Evolutionary conservation across 1,140 invertebrate species (phyloP), one percentile per base, ranked within the genome.

Genomic region (Laupala kohalensis): DNA sequence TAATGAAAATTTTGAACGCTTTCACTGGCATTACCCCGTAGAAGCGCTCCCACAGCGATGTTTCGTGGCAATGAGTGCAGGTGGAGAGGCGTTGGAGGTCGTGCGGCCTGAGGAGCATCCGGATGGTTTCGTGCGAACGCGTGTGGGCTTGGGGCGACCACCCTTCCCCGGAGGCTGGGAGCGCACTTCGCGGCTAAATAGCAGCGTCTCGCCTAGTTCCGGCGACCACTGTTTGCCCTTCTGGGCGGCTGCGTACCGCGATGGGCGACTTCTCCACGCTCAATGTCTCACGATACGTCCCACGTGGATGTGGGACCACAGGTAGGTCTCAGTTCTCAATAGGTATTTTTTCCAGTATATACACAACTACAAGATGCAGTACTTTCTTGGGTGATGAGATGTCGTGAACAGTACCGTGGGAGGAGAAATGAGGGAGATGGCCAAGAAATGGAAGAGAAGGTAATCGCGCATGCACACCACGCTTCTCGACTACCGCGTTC

Each of bases 261-360:
- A 84, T 28, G 80, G 82, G 25, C 74, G 75, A 6, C 76, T 85
- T 25, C 75, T 86, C 6, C 77, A 83, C 69, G 81, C 79, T 24
- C 83, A 86, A 19, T 90, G 88, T 77, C 77, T 89, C 26, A 83
- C 83, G 74, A 86, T 88, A 37, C 83, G 86, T 75, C 88, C 87
- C 0, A 85, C 84, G 4, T 90, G 88, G 89, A 90, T 90, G 88
- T 80, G 82, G 69, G 82, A 86, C 68, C 77, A 84, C 66, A 87
- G 83, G 86, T 86, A 77, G 75, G 71, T 78, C 6, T 3, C n/a
- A n/a, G n/a, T n/a, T n/a, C n/a, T n/a, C n/a, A n/a, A n/a, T n/a
- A n/a, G n/a, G n/a, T n/a, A n/a, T n/a, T n/a, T n/a, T n/a, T n/a
- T n/a, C n/a, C n/a, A n/a, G n/a, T n/a, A n/a, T n/a, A n/a, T n/a